A percentile compares a stretch with the other conserved stretches of the same genome.
phyloP scores from a whole-genome alignment of 2,113 vertebrate species.

The Petromus typicus region DNA sequence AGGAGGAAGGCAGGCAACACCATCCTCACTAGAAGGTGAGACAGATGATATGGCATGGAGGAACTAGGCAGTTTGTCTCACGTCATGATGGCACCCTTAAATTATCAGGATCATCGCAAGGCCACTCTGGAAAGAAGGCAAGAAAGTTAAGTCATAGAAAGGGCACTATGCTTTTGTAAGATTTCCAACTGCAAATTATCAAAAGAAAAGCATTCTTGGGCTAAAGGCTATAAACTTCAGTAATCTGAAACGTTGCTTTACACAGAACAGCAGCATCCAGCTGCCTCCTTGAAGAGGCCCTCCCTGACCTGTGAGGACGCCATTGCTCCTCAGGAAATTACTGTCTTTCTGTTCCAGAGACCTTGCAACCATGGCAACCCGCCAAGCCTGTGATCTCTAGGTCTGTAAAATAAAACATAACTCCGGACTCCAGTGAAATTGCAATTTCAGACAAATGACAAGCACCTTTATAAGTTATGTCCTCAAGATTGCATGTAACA shows the following conservation, averaged over 20 bases:
- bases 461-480: not conserved
- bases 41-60: not conserved
- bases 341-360: not conserved
- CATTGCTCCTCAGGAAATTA: not conserved
- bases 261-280: not conserved
- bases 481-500: not conserved
- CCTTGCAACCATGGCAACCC: constrained; percentile 1
- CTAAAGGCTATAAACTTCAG: not conserved
- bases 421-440: not conserved
- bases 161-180: not conserved
- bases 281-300: constrained; percentile 7
- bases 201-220: constrained; percentile 32
- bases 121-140: not conserved
- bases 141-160: not conserved
- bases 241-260: not conserved
- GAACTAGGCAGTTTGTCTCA: not conserved
- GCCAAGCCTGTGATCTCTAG: not conserved
- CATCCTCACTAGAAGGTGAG: not conserved
- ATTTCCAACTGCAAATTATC: constrained; percentile 12
- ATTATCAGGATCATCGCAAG: not conserved
- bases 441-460: constrained; percentile 34
- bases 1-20: not conserved
- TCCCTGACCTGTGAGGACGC: not conserved
- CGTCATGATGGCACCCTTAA: not conserved
- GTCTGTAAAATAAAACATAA: not conserved